Percentiles rank a stretch among this genome's conserved stretches.
Evolutionary conservation across 2,888 invertebrate genomes (phyloP).

Genomic region (Orthosia gothica): DNA sequence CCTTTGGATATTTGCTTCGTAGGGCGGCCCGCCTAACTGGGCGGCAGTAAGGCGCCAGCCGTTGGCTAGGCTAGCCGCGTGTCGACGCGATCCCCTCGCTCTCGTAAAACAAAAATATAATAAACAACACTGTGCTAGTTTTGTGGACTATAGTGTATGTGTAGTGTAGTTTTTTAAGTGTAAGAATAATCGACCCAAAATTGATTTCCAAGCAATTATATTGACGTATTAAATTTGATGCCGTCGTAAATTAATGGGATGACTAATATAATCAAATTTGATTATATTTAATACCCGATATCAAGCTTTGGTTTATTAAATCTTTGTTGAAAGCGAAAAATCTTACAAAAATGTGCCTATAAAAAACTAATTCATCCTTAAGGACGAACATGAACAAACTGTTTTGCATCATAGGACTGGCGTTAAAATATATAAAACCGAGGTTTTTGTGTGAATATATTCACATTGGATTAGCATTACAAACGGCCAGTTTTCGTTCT

Average conservation of each 20-base stretch:
- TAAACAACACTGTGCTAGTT: slow-evolving; percentile 56
- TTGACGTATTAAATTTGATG: slow-evolving; percentile 20
- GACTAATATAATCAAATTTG: slow-evolving; percentile 35
- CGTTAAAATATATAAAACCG: neutral
- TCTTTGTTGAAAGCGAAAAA: neutral
- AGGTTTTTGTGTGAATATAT: slow-evolving; percentile 31
- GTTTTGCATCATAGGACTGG: neutral
- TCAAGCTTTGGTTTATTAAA: slow-evolving; percentile 19
- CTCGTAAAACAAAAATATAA: slow-evolving; percentile 61
- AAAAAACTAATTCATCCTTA: neutral
- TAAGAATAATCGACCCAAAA: slow-evolving; percentile 12
- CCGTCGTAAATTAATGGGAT: slow-evolving; percentile 5
- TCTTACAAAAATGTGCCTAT: neutral
- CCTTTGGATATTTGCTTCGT: slow-evolving; percentile 60
- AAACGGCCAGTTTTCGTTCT: slow-evolving; percentile 14
- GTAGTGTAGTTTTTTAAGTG: slow-evolving; percentile 18
- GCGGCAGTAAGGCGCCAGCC: slow-evolving; percentile 79
- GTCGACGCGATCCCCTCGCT: slow-evolving; percentile 24
- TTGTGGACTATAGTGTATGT: slow-evolving; percentile 45
- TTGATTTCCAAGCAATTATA: neutral
- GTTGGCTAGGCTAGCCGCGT: slow-evolving; percentile 65
- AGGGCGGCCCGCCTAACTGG: slow-evolving; percentile 59
- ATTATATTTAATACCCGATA: slow-evolving; percentile 32
- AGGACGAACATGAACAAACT: slow-evolving; percentile 5
- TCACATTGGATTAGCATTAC: slow-evolving; percentile 36